Evolutionary conservation across 2,888 invertebrate species (phyloP).

Genomic region (Boloria euphrosyne): DNA sequence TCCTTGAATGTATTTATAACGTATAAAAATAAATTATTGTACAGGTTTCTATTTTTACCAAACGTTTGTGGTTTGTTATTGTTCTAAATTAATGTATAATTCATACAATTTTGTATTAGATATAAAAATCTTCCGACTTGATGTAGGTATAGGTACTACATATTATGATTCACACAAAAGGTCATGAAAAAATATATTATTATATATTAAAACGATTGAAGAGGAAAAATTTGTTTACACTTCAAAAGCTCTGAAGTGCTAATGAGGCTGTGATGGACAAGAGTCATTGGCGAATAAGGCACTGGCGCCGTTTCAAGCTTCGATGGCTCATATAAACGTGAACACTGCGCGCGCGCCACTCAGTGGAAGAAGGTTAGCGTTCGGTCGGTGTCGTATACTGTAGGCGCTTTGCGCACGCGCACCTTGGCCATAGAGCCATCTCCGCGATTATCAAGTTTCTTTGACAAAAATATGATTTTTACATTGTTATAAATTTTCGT

Average conservation of each 20-base stretch:
- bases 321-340: slow-evolving; percentile 50
- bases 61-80: no score
- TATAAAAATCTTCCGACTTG: no score
- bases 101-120: no score
- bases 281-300: slow-evolving; percentile 39
- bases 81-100: no score
- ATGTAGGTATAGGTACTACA: background rate
- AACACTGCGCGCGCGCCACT: slow-evolving; percentile 60
- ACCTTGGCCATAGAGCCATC: slow-evolving; percentile 51
- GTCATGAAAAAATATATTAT: no score
- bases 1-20: no score
- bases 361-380: slow-evolving; percentile 69
- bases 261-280: slow-evolving; percentile 44
- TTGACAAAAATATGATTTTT: slow-evolving; percentile 56
- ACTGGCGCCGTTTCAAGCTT: slow-evolving; percentile 42
- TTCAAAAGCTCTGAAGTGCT: slow-evolving; percentile 43
- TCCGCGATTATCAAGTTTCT: slow-evolving; percentile 50
- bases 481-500: slow-evolving; percentile 50
- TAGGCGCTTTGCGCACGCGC: slow-evolving; percentile 65
- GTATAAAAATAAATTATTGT: no score
- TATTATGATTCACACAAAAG: background rate
- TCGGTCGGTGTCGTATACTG: slow-evolving; percentile 60
- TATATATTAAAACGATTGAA: slow-evolving; percentile 12
- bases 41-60: no score
- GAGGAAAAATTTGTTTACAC: slow-evolving; percentile 36